A percentile compares a stretch with the other conserved stretches of the same genome.
phyloP scores from a whole-genome alignment of 2,888 invertebrate species.

The Ecliptopera silaceata region DNA sequence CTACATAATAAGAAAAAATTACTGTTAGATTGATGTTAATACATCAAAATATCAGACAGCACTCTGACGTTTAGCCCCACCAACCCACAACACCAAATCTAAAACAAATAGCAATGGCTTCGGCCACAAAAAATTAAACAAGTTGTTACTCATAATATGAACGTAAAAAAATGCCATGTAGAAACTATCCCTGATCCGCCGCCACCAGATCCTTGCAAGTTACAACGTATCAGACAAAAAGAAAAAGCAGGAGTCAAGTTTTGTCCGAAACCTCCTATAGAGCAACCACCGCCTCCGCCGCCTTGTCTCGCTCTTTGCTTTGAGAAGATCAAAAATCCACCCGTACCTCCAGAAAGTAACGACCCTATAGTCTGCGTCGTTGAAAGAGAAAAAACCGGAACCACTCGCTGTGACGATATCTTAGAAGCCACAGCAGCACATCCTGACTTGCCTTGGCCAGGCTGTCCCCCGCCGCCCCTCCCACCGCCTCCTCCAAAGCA shows the following conservation, averaged over 20 bases:
- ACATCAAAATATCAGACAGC: not conserved
- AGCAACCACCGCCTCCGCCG: conserved; percentile 43
- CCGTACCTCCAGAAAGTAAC: conserved; percentile 29
- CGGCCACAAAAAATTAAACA: conserved; percentile 19
- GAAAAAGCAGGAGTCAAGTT: conserved; percentile 55
- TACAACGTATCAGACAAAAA: conserved; percentile 48
- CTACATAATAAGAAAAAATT: too few relatives aligned
- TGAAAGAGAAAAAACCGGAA: conserved; percentile 44
- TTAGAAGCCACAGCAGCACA: conserved; percentile 37
- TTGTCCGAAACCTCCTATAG: conserved; percentile 50
- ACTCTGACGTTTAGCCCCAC: not conserved
- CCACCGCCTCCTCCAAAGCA: conserved; percentile 50
- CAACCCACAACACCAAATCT: not conserved
- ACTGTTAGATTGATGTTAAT: too few relatives aligned
- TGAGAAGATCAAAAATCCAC: conserved; percentile 63
- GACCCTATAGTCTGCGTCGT: conserved; percentile 49
- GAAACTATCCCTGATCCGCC: conserved; percentile 47
- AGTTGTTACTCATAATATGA: conserved; percentile 45
- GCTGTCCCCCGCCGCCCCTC: conserved; percentile 49
- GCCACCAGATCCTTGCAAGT: conserved; percentile 49
- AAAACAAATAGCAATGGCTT: conserved; percentile 7
- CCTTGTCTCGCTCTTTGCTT: conserved; percentile 55
- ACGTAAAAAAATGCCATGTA: conserved; percentile 55
- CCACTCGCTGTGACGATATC: conserved; percentile 54
- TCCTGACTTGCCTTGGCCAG: conserved; percentile 48